A percentile compares a stretch with the other conserved stretches of the same genome.
Evolutionary conservation across 1,140 invertebrate species (phyloP).

Genomic region (Lerema accius): DNA sequence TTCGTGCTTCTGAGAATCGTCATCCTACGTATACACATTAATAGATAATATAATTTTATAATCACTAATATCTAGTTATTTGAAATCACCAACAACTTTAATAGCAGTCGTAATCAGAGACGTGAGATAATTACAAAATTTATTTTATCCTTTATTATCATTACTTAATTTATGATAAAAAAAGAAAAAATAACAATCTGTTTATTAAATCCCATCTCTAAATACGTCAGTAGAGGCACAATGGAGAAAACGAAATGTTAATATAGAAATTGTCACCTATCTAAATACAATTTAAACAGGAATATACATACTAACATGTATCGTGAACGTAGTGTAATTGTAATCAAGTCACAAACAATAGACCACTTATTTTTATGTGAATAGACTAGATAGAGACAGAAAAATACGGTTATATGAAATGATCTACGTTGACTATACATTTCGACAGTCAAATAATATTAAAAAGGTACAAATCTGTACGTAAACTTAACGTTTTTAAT

Average conservation of each 20-base stretch:
- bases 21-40: slow-evolving; percentile 43
- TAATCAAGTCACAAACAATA: neutral
- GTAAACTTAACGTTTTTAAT: neutral
- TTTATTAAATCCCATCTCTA: neutral
- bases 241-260: slow-evolving; percentile 44
- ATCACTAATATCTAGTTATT: slow-evolving; percentile 59
- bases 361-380: slow-evolving; percentile 11
- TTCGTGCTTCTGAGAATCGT: slow-evolving; percentile 53
- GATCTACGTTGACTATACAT: slow-evolving; percentile 1
- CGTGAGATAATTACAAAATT: neutral
- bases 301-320: neutral
- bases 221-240: slow-evolving; percentile 42
- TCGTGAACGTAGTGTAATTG: neutral
- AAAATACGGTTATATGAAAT: slow-evolving; percentile 16
- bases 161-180: neutral
- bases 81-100: slow-evolving; percentile 64
- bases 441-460: slow-evolving; percentile 14
- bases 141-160: no score
- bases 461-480: slow-evolving; percentile 1
- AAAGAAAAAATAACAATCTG: neutral
- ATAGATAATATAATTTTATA: slow-evolving; percentile 42
- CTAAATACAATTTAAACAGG: slow-evolving; percentile 14
- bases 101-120: slow-evolving; percentile 3
- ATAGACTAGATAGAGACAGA: slow-evolving; percentile 19
- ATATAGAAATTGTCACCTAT: slow-evolving; percentile 25